A percentile compares a stretch with the other conserved stretches of the same genome.
Conservation (phyloP, 2,888 invertebrate species). For the Pterostichus madidus region DNA sequence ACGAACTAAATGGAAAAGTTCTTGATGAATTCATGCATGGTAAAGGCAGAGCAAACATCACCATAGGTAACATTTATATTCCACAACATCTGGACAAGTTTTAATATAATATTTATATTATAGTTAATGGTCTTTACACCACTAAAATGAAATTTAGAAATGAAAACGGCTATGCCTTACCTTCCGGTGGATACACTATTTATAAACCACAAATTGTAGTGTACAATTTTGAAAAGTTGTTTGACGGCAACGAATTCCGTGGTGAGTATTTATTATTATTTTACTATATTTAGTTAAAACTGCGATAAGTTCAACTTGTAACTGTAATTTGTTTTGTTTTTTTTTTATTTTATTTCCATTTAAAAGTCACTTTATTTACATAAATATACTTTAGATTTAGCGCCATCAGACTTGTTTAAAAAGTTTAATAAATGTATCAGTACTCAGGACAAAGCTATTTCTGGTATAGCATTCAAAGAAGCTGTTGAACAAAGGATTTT, state of each 20-base stretch:
- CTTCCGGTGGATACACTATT: neutral
- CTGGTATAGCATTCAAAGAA: too few relatives aligned
- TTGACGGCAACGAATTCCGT: constrained; percentile 38
- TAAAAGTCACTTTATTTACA: too few relatives aligned
- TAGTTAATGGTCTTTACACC: constrained; percentile 43
- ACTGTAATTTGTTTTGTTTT: too few relatives aligned
- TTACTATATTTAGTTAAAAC: too few relatives aligned
- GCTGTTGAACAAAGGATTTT: too few relatives aligned
- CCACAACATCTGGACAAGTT: neutral
- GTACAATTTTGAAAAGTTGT: constrained; percentile 28
- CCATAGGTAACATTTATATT: constrained; percentile 32
- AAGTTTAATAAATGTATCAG: too few relatives aligned
- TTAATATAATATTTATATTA: neutral
- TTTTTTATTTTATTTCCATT: too few relatives aligned
- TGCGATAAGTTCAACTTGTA: too few relatives aligned
- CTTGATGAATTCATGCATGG: constrained; percentile 43
- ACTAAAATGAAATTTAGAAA: constrained; percentile 10
- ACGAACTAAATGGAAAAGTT: constrained; percentile 48
- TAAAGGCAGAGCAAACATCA: constrained; percentile 34
- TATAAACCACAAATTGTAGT: constrained; percentile 35
- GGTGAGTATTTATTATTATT: constrained; percentile 13
- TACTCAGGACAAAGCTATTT: too few relatives aligned
- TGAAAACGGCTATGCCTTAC: constrained; percentile 11
- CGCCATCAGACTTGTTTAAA: too few relatives aligned
- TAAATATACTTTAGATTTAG: too few relatives aligned